Percentiles rank a stretch among this genome's conserved stretches.
These are phyloP conservation scores for Excalfactoria chinensis DNA, from an alignment of 2,113 vertebrate species.

Conservation along the genomic window DNA sequence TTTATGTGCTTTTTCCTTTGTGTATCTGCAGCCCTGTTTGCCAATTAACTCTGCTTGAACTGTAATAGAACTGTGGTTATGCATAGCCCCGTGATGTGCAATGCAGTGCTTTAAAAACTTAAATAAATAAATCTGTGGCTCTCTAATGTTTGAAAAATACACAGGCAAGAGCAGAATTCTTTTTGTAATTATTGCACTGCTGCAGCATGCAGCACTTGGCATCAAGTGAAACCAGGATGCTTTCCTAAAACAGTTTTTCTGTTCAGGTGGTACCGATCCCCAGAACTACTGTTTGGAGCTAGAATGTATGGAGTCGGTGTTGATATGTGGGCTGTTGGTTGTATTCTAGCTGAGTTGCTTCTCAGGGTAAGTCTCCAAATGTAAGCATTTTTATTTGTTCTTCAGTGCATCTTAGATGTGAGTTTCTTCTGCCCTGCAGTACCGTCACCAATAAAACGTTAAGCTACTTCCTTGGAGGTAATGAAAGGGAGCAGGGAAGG, in stretches of 20 bases:
- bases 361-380: conserved; percentile 85
- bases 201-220: not conserved
- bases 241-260: conserved; percentile 21
- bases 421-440: not conserved
- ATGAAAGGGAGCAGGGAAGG: not conserved
- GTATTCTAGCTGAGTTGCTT: conserved; percentile 95
- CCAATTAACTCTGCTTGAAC: not conserved
- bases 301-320: conserved; percentile 98
- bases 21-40: not conserved
- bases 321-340: conserved; percentile 99
- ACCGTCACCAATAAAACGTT: not conserved
- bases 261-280: conserved; percentile 94
- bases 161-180: not conserved
- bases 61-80: not conserved
- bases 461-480: not conserved
- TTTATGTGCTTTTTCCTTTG: not conserved
- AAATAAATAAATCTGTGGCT: not conserved
- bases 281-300: conserved; percentile 95
- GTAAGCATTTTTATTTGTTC: not conserved
- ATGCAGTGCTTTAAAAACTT: not conserved
- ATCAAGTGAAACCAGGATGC: not conserved
- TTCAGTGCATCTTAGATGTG: not conserved
- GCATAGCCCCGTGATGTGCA: accelerated
- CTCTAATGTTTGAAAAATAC: not conserved
- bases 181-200: not conserved